Conservation (phyloP, 1,140 invertebrate species). For the Chlorops oryzae region DNA sequence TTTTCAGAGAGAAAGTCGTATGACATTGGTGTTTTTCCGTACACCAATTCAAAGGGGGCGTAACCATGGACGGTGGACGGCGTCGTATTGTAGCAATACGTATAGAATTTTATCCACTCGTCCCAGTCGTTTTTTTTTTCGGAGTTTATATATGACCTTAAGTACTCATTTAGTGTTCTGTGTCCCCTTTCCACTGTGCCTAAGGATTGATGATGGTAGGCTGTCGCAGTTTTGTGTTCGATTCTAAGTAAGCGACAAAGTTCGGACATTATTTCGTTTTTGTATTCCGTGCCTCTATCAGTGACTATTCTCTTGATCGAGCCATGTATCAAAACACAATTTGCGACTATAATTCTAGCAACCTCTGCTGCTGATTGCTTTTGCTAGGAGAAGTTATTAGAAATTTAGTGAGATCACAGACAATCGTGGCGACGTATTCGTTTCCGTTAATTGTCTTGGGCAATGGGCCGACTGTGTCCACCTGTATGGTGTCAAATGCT, state of each 20-base stretch:
- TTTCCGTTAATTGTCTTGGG: constrained; percentile 2
- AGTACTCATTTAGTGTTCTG: constrained; percentile 7
- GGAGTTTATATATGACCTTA: too few species aligned
- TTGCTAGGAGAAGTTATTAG: constrained; percentile 6
- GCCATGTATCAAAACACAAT: background rate
- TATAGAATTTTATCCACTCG: background rate
- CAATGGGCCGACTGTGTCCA: constrained; percentile 7
- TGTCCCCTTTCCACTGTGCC: constrained; percentile 3
- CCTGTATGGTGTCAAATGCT: background rate
- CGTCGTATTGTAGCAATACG: constrained; percentile 10
- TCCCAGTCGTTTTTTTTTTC: background rate
- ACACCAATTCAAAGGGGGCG: constrained; percentile 9
- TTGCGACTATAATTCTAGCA: constrained; percentile 15
- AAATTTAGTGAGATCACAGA: constrained; percentile 16
- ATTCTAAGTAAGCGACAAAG: constrained; percentile 9
- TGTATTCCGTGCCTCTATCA: too few species aligned
- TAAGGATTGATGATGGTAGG: constrained; percentile 9
- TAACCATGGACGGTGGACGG: background rate
- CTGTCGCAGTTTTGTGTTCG: constrained; percentile 7
- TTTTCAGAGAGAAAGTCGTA: background rate
- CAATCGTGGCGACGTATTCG: constrained; percentile 10
- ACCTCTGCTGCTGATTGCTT: constrained; percentile 12
- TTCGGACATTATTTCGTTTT: too few species aligned
- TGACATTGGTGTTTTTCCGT: background rate
- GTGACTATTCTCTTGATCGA: background rate